Base-by-base conservation (phyloP, 2,888 invertebrate genomes). In the Poecilobothrus nobilitatus region DNA sequence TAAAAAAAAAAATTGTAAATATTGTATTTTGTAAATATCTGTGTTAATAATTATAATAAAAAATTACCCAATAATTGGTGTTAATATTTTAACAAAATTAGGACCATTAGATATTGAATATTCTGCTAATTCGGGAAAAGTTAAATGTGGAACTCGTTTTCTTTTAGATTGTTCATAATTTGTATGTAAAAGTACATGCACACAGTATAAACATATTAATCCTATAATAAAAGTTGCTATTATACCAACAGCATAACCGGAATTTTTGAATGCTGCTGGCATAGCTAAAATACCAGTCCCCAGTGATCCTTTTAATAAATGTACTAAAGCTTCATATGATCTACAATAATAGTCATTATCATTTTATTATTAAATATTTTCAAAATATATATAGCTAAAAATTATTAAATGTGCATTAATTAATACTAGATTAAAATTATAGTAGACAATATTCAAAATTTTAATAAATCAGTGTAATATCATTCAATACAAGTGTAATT, bases 231-330 rank as follows among this genome's bases (percentile, higher is more conserved):
- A 80, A 0, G 94, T 89, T 9, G 89, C 89, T 67, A 90, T 80
- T 61, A 89, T 82, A 27, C 94, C 94, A 34, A 89, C 88, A 74
- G 89, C 81, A 15, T 94, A 84, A 0, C 95, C 95, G 18, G 94
- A 86, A 78, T 93, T 88, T 74, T 87, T 87, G 81, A 95, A 91
- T n/a, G 94, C 95, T 77, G 91, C 88, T 20, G 95, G 95, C 90
- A 96, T 91, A 8, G 95, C 95, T 72, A 96, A 83, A 74, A 95
- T 92, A 0, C 96, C 96, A 0, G 95, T 95, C 1, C 96, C 96
- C 70, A 95, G 84, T 78, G 93, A 92, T 73, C 93, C 94, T 80
- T 95, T 95, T 71, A 95, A 84, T 20, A 70, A 67, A 34, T 70
- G 70, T 12, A 70, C 64, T 27, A 70, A 62, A 8, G 70, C 68